These are phyloP conservation scores for Cyprinodon brontotheroides DNA, from an alignment of 2,113 vertebrate species.

Conservation along the genomic window DNA sequence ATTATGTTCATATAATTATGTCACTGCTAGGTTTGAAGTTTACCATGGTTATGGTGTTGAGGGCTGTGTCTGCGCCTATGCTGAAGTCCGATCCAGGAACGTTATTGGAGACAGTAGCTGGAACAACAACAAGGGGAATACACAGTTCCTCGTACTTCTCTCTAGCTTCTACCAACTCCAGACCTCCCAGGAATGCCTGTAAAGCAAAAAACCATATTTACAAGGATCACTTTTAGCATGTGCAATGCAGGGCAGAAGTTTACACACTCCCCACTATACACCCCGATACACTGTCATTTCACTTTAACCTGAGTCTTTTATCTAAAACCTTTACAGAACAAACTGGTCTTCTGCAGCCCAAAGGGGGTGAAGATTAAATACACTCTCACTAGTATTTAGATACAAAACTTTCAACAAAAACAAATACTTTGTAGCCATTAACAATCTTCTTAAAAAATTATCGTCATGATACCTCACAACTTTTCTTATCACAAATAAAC, in stretches of 20 bases:
- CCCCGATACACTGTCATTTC: too few relatives aligned
- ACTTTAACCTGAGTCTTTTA: too few relatives aligned
- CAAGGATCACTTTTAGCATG: neutral
- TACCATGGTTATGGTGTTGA: conserved; percentile 87
- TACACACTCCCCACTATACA: neutral
- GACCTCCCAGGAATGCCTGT: conserved; percentile 83
- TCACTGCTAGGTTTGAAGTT: conserved; percentile 2
- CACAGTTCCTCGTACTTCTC: conserved; percentile 89
- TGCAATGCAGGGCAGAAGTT: neutral
- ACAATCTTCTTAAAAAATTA: too few relatives aligned
- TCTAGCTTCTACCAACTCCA: conserved; percentile 86
- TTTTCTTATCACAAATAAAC: too few relatives aligned
- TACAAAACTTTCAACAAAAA: too few relatives aligned
- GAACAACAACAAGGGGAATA: conserved; percentile 87
- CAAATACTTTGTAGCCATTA: too few relatives aligned
- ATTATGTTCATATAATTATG: neutral
- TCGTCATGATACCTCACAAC: too few relatives aligned
- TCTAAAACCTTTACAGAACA: too few relatives aligned
- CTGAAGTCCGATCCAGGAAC: conserved; percentile 92
- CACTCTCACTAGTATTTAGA: too few relatives aligned
- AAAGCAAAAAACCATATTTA: neutral
- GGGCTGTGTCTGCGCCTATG: conserved; percentile 87
- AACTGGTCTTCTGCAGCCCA: too few relatives aligned
- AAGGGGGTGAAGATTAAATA: too few relatives aligned
- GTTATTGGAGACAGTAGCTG: conserved; percentile 92